phyloP scores from a whole-genome alignment of 1,140 invertebrate species.

The Lethrus apterus region DNA sequence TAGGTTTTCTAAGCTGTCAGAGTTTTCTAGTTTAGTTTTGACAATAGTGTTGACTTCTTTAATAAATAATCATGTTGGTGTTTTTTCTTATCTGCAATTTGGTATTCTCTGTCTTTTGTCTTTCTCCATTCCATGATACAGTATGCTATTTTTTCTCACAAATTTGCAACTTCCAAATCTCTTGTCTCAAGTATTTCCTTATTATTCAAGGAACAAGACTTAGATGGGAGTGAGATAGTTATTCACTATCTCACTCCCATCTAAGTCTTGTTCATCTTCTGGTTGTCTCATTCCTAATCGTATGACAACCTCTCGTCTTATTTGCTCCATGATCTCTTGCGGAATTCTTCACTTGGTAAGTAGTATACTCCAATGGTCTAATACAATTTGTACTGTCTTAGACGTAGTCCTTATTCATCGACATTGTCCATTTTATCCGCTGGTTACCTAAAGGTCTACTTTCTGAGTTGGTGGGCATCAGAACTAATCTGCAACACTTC shows the following conservation, averaged over 20 bases:
- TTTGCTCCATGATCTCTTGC: neutral
- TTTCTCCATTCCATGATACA: no score
- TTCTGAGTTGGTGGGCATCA: neutral
- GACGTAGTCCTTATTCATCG: neutral
- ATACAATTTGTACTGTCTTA: neutral
- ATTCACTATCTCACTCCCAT: no score
- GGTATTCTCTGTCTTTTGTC: neutral
- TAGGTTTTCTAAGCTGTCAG: neutral
- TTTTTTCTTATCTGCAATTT: neutral
- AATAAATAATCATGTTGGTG: neutral
- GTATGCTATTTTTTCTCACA: neutral
- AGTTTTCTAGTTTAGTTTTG: neutral
- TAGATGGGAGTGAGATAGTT: no score
- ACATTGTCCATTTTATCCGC: neutral
- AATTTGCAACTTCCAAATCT: neutral
- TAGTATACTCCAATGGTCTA: neutral
- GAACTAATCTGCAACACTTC: neutral
- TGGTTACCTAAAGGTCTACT: neutral
- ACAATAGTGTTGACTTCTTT: slow-evolving; percentile 1
- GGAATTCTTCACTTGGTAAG: neutral
- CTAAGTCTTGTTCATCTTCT: neutral
- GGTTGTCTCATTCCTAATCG: neutral
- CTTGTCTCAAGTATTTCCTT: neutral
- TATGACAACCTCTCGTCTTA: neutral
- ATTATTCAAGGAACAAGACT: no score